A percentile compares a stretch with the other conserved stretches of the same genome.
Conservation (phyloP, 2,797 vertebrate genomes). For the Leptoclinus maculatus region DNA sequence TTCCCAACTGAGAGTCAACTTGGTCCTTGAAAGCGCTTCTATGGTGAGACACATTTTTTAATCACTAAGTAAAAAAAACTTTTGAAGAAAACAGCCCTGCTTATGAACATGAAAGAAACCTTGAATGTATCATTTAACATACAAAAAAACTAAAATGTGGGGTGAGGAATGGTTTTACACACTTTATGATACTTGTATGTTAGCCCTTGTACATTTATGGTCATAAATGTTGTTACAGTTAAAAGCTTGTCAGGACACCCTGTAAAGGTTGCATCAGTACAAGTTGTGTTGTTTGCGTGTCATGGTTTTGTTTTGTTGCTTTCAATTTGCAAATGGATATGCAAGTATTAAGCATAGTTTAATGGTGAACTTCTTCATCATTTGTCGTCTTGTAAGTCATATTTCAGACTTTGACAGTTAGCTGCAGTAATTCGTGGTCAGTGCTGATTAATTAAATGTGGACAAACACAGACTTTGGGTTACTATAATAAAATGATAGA, state of each 20-base stretch:
- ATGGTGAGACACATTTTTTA: conserved; percentile 55
- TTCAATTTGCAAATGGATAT: background rate
- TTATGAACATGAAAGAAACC: background rate
- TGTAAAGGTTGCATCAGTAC: background rate
- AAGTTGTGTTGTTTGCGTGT: background rate
- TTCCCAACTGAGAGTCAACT: conserved; percentile 14
- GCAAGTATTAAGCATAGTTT: background rate
- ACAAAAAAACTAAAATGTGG: background rate
- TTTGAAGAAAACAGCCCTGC: background rate
- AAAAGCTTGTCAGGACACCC: background rate
- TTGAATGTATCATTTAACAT: background rate
- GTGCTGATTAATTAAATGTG: background rate
- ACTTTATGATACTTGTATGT: background rate
- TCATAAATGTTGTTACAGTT: background rate
- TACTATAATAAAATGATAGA: background rate
- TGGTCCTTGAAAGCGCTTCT: conserved; percentile 10
- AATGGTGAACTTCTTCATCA: background rate
- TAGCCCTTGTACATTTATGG: background rate
- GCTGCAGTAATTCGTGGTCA: background rate
- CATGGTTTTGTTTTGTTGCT: background rate
- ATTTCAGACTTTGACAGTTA: background rate
- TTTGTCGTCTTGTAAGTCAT: background rate
- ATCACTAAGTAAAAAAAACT: background rate
- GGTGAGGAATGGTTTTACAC: background rate
- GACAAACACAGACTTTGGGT: background rate